phyloP scores from a whole-genome alignment of 2,113 vertebrate species.

The Ceratotherium simum region DNA sequence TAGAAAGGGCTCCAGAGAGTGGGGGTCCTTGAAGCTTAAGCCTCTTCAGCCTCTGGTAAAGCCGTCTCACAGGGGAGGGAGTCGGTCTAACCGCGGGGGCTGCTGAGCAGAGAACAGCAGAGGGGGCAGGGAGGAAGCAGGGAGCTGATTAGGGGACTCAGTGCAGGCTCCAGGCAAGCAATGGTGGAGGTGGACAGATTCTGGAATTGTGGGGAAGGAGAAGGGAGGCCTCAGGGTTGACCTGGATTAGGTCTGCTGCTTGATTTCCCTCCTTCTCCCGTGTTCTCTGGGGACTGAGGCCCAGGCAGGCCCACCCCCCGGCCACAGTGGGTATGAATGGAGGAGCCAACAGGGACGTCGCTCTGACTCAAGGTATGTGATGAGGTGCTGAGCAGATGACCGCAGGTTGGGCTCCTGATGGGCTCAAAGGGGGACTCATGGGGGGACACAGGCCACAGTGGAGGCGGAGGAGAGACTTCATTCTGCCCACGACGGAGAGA shows the following conservation, averaged over 20 bases:
- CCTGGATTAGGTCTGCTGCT: neutral
- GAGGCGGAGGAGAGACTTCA: too few relatives aligned
- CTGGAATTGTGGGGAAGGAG: neutral
- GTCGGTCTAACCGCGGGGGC: neutral
- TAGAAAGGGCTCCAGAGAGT: neutral
- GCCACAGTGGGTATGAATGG: accelerated
- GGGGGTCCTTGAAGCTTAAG: neutral
- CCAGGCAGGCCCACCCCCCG: accelerated
- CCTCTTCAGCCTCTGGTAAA: neutral
- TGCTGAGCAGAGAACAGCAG: neutral
- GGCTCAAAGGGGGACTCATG: neutral
- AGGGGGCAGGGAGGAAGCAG: neutral
- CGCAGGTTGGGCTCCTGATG: neutral
- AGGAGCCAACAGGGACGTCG: neutral
- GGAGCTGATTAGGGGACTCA: neutral
- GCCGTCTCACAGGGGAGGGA: neutral
- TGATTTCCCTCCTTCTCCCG: neutral
- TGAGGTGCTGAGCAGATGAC: neutral
- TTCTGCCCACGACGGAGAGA: neutral
- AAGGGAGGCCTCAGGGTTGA: neutral
- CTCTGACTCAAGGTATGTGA: too few relatives aligned
- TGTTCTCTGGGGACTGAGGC: neutral
- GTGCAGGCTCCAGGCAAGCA: accelerated
- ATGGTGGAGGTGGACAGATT: accelerated
- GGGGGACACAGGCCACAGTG: accelerated